Percentiles rank a stretch among this genome's conserved stretches.
Conservation (phyloP, 2,113 vertebrate species). For the Copsychus sechellarum region DNA sequence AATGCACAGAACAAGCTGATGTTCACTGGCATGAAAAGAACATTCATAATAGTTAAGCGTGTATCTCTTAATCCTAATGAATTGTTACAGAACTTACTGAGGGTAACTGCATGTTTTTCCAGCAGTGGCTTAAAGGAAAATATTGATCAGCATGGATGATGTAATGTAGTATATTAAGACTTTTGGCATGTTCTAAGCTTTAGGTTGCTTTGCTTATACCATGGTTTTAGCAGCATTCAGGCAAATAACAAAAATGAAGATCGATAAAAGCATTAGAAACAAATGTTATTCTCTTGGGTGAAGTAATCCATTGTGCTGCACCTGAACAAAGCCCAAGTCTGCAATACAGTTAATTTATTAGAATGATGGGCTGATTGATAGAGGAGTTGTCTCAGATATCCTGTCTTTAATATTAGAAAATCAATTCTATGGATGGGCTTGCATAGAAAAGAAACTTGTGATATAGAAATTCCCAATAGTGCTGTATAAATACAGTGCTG, state of each 20-base stretch:
- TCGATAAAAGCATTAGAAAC: constrained; percentile 67
- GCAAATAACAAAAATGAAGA: constrained; percentile 44
- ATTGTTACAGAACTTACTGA: neutral
- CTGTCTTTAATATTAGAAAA: constrained; percentile 16
- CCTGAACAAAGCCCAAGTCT: constrained; percentile 41
- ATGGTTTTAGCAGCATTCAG: constrained; percentile 2
- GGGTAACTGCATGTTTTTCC: constrained; percentile 14
- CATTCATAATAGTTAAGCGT: neutral
- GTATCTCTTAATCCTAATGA: neutral
- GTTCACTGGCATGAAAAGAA: neutral
- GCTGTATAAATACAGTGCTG: neutral
- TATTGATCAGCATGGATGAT: constrained; percentile 26
- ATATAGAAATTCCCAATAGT: neutral
- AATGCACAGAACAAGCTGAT: neutral
- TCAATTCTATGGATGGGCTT: neutral
- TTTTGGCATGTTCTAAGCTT: neutral
- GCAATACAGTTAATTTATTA: constrained; percentile 26
- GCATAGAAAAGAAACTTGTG: neutral
- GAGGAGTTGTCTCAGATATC: neutral
- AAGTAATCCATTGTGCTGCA: constrained; percentile 17
- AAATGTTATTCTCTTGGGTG: constrained; percentile 29
- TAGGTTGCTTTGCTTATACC: neutral
- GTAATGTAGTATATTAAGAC: neutral
- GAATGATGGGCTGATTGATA: neutral
- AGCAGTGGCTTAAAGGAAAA: neutral